These are phyloP conservation scores for Andrena marginata DNA, from an alignment of 2,888 invertebrate genomes.

Conservation along the genomic window DNA sequence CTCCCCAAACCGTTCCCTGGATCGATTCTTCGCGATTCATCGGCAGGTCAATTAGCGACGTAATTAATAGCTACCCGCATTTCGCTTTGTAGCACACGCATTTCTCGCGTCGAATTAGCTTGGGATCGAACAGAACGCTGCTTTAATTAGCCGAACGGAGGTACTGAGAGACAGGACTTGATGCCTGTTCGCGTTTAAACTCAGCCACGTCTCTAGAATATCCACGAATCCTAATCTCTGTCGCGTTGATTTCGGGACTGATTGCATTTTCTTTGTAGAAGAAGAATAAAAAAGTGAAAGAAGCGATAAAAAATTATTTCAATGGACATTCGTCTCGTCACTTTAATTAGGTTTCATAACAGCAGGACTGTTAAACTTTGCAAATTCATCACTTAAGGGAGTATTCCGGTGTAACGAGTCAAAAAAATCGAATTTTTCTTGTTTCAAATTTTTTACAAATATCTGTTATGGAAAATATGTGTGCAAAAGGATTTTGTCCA, in stretches of 20 bases:
- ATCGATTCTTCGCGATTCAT: conserved; percentile 16
- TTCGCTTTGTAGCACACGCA: conserved; percentile 57
- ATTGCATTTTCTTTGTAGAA: not conserved
- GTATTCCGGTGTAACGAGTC: no score
- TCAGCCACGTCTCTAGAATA: not conserved
- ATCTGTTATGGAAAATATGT: no score
- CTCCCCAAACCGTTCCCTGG: conserved; percentile 10
- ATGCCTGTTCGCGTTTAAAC: conserved; percentile 28
- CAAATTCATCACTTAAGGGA: no score
- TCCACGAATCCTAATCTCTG: conserved; percentile 29
- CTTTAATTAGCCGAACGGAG: conserved; percentile 60
- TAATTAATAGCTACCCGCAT: conserved; percentile 67
- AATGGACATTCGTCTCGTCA: not conserved
- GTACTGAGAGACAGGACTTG: conserved; percentile 31
- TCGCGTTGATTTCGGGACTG: conserved; percentile 4
- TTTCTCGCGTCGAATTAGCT: conserved; percentile 63
- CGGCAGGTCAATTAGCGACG: conserved; percentile 63
- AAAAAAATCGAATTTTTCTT: no score
- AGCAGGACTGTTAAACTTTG: no score
- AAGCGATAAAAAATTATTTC: not conserved
- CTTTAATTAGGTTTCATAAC: not conserved
- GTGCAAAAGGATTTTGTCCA: no score
- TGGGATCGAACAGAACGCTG: conserved; percentile 39
- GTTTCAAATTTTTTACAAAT: no score
- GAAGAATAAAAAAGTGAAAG: not conserved